Conservation (phyloP, 2,797 vertebrate species). For the Betta splendens region DNA sequence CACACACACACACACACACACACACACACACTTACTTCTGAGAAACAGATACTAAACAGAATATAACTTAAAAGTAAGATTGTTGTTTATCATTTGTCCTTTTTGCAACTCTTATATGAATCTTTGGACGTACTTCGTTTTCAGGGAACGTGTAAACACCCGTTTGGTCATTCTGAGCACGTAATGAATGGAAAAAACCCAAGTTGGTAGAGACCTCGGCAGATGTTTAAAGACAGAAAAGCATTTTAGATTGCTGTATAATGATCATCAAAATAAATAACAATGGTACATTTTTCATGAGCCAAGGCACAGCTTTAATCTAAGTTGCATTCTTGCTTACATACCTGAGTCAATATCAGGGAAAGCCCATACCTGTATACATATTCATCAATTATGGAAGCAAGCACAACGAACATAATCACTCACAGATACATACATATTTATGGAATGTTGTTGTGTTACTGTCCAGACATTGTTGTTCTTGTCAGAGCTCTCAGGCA, state of each 20-base stretch:
- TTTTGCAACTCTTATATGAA: constrained; percentile 55
- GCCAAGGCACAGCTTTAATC: constrained; percentile 5
- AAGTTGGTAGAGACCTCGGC: constrained; percentile 4
- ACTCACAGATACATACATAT: constrained; percentile 71
- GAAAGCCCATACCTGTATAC: constrained; percentile 52
- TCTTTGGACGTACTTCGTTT: constrained; percentile 46
- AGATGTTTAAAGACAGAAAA: constrained; percentile 14
- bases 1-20: constrained; percentile 36
- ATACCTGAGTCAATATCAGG: constrained; percentile 21
- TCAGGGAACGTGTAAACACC: constrained; percentile 19
- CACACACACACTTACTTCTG: constrained; percentile 40
- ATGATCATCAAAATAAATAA: constrained; percentile 19
- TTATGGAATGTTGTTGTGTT: constrained; percentile 67
- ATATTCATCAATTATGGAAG: constrained; percentile 64
- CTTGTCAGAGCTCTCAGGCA: constrained; percentile 71
- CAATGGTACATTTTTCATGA: constrained; percentile 12
- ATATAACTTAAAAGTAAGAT: constrained; percentile 79
- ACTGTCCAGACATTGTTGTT: constrained; percentile 62
- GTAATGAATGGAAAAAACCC: constrained; percentile 25
- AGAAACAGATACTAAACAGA: constrained; percentile 74
- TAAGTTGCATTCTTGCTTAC: constrained; percentile 3
- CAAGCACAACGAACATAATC: constrained; percentile 62
- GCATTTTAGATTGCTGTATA: constrained; percentile 16
- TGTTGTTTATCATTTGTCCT: constrained; percentile 67
- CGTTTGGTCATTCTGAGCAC: constrained; percentile 36